These are phyloP conservation scores for Athalia cordata DNA, from an alignment of 2,888 invertebrate species.

Conservation along the genomic window DNA sequence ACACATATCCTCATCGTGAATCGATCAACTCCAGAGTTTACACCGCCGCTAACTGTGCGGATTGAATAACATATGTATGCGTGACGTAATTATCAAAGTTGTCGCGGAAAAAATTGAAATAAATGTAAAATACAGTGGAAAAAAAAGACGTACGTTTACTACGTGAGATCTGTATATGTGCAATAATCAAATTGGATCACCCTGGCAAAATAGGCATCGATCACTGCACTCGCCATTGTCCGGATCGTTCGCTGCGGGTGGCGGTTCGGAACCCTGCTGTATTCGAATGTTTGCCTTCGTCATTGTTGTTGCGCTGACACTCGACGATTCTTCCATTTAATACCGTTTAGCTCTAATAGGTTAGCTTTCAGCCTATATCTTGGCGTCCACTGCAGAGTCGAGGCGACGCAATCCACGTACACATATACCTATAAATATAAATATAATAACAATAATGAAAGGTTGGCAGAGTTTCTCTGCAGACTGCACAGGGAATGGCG, in stretches of 20 bases:
- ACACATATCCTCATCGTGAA: no score
- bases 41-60: no score
- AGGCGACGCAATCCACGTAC: neutral
- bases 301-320: constrained; percentile 64
- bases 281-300: constrained; percentile 59
- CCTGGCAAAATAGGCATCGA: constrained; percentile 39
- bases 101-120: no score
- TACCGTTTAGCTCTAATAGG: constrained; percentile 66
- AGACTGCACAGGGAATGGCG: no score
- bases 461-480: neutral
- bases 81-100: no score
- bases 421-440: neutral
- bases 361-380: no score
- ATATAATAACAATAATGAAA: constrained; percentile 1
- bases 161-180: no score
- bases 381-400: no score
- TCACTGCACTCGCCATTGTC: constrained; percentile 30
- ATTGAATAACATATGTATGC: no score
- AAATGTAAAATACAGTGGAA: no score
- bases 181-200: constrained; percentile 44
- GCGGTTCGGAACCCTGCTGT: constrained; percentile 57
- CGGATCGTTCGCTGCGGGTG: constrained; percentile 58
- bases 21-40: no score
- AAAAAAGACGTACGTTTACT: no score
- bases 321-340: constrained; percentile 64